These are phyloP conservation scores for rabbit (Oryctolagus cuniculus) DNA, from an alignment of 2,113 vertebrate genomes.

Conservation along the genomic window DNA sequence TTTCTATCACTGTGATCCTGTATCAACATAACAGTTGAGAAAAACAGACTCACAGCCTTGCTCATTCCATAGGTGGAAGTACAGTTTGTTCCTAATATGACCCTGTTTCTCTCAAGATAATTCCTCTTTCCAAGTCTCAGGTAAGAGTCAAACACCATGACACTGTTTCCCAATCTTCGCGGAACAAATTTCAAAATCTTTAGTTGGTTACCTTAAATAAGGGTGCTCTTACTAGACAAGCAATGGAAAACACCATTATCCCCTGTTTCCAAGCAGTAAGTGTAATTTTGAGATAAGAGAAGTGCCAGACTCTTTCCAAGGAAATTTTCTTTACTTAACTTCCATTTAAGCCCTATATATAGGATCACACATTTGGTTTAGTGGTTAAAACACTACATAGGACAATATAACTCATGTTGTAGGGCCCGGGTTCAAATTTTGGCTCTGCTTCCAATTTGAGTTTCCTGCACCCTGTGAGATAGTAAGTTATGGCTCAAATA, in stretches of 20 bases:
- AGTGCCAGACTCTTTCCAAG: slow-evolving; percentile 21
- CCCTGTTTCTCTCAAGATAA: slow-evolving; percentile 20
- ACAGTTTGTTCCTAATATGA: slow-evolving; percentile 29
- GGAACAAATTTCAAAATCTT: slow-evolving; percentile 42
- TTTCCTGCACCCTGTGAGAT: no score
- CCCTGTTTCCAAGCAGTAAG: neutral
- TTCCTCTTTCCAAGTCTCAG: slow-evolving; percentile 21
- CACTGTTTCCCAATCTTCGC: neutral
- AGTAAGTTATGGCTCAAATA: no score
- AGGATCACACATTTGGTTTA: no score
- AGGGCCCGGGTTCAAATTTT: no score
- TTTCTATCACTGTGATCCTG: neutral
- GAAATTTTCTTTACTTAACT: slow-evolving; percentile 34
- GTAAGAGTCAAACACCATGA: neutral
- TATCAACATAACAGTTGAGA: neutral
- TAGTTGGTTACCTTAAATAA: slow-evolving; percentile 28
- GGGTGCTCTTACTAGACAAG: neutral
- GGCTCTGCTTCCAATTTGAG: no score
- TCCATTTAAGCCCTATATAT: slow-evolving; percentile 1
- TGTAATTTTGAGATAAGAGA: slow-evolving; percentile 31
- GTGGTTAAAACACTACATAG: no score
- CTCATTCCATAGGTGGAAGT: slow-evolving; percentile 24
- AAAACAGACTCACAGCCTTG: slow-evolving; percentile 25
- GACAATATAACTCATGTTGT: no score
- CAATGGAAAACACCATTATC: neutral